Evolutionary conservation across 2,113 vertebrate species (phyloP), one percentile per base, ranked within the genome.

Genomic region (Dendropsophus ebraccatus): DNA sequence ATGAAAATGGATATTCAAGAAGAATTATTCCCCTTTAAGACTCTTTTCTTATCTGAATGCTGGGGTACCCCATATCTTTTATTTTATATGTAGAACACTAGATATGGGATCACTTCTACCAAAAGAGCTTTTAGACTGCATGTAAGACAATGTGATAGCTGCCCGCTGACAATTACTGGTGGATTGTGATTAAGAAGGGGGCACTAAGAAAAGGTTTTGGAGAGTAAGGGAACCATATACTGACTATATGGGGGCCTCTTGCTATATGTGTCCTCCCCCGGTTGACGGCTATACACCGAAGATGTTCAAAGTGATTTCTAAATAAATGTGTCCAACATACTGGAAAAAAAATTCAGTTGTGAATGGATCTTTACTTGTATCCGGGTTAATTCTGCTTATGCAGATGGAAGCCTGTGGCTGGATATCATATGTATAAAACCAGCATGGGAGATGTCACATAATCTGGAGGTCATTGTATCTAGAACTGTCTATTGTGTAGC

Each of bases 381-480:
- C 13, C 5, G 16, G 13, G 4, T 5, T 65, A 0, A 65, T 30
- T 65, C 30, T 30, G 4, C 25, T 65, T 23, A 17, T 30, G 13
- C 14, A 10, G 12, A 28, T 32, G 32, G 25, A 35, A 32, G 30
- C 30, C 30, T 8, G 32, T 35, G 30, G 17, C 65, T 69, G 65
- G 7, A 69, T 69, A 37, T 37, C 16, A 69, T 23, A 16, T 12
- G 19, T 70, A 70, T 10, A 21, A 70, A 2, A 47, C n/a, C 21
- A n/a, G 50, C 25, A 58, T n/a, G 17, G 32, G 2, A 79, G 37
- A 65, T 45, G 56, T n/a, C 78, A 35, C 25, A 52, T 62, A 60
- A 47, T 62, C n/a, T 81, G 58, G 35, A 81, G 52, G 76, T 79
- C 76, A 79, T 56, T 37, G 32, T 49, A 25, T 77, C 49, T 32